Conservation (phyloP, 2,797 vertebrate genomes). For the Odontamblyopus rebecca region DNA sequence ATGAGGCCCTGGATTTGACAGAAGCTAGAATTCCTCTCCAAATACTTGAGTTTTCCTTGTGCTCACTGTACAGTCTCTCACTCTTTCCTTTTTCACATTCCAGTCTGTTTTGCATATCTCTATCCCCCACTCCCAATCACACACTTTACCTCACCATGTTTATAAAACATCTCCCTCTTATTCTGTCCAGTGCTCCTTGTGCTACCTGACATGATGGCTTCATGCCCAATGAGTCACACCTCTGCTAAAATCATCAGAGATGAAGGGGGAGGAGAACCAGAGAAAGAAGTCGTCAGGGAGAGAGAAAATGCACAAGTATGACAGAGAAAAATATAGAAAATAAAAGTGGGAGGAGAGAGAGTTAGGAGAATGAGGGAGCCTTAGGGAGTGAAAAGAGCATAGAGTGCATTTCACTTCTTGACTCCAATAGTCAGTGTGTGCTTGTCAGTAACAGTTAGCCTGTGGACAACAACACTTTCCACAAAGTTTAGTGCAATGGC, state of each 20-base stretch:
- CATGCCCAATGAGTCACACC: constrained; percentile 81
- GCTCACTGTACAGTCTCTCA: constrained; percentile 64
- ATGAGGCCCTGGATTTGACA: constrained; percentile 36
- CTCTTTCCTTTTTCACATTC: constrained; percentile 70
- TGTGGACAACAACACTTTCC: constrained; percentile 74
- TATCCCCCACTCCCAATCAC: constrained; percentile 28
- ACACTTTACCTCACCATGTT: constrained; percentile 61
- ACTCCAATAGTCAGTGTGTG: constrained; percentile 77
- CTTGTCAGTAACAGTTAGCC: constrained; percentile 78
- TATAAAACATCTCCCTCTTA: constrained; percentile 52
- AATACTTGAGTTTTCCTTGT: constrained; percentile 75
- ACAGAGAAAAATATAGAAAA: constrained; percentile 77
- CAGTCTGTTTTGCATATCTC: constrained; percentile 71
- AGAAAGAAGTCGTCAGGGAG: constrained; percentile 68
- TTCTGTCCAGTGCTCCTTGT: constrained; percentile 55
- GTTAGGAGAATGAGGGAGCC: constrained; percentile 67
- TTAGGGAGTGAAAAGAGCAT: constrained; percentile 75
- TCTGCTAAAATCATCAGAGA: constrained; percentile 83
- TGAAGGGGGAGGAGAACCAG: constrained; percentile 58
- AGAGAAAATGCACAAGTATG: constrained; percentile 72
- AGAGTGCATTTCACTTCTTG: constrained; percentile 79
- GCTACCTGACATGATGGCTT: constrained; percentile 79
- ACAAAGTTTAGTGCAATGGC: constrained; percentile 48
- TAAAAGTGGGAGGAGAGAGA: constrained; percentile 71
- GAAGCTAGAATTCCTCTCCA: constrained; percentile 74